These are phyloP conservation scores for Tipula unca DNA, from an alignment of 2,888 invertebrate species.

Conservation along the genomic window DNA sequence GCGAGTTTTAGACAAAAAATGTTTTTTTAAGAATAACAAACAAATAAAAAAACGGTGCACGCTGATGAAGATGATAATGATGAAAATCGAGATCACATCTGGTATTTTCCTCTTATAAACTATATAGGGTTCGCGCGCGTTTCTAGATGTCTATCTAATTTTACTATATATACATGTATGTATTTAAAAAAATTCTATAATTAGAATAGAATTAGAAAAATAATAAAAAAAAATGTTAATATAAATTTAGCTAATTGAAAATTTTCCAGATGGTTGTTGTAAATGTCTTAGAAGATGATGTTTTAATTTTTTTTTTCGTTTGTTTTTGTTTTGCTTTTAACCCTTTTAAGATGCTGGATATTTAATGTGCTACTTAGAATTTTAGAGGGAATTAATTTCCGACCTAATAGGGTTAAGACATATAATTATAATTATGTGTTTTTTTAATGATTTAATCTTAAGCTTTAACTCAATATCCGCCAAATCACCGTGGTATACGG, in stretches of 20 bases:
- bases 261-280: not conserved
- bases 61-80: not conserved
- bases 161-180: not conserved
- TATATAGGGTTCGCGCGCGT: not conserved
- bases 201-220: not conserved
- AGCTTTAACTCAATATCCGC: not conserved
- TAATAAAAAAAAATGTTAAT: not conserved
- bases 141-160: not conserved
- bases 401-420: not conserved
- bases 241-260: constrained; percentile 8
- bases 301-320: not conserved
- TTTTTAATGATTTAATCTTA: not conserved
- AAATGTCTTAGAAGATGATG: not conserved
- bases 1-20: not conserved
- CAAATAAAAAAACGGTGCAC: not conserved
- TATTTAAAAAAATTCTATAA: not conserved
- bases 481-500: not conserved
- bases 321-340: not conserved
- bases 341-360: not conserved
- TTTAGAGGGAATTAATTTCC: not conserved
- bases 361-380: not conserved
- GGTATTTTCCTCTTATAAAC: not conserved
- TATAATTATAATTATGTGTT: not conserved
- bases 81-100: not conserved
- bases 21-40: not conserved